A percentile compares a stretch with the other conserved stretches of the same genome.
Conservation (phyloP, 2,797 vertebrate species). For the Paedocypris micromegethes region DNA sequence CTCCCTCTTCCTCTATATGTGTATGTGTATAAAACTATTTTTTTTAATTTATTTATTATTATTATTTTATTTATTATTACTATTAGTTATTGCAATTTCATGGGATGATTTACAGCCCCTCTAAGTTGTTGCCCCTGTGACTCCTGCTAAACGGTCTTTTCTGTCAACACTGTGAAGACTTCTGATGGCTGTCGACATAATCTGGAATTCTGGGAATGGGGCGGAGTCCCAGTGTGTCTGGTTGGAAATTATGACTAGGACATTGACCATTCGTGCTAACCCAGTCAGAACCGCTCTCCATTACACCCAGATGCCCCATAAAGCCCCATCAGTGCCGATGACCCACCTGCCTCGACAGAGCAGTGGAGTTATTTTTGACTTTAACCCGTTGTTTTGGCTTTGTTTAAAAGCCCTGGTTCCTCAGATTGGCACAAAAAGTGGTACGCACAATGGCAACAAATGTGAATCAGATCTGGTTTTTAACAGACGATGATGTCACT, state of each 20-base stretch:
- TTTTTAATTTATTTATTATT: too few species aligned
- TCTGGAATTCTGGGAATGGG: constrained; percentile 26
- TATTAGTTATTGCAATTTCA: neutral
- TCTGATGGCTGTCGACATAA: constrained; percentile 12
- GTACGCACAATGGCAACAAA: constrained; percentile 22
- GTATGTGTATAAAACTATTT: too few species aligned
- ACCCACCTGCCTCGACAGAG: constrained; percentile 18
- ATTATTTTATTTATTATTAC: too few species aligned
- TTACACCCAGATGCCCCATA: constrained; percentile 31
- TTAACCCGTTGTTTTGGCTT: neutral
- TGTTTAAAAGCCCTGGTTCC: neutral
- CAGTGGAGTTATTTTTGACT: constrained; percentile 26
- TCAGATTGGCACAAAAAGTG: neutral
- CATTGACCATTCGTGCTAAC: constrained; percentile 19
- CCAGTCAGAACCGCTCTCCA: constrained; percentile 30
- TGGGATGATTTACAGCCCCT: constrained; percentile 15
- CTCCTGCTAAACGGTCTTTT: neutral
- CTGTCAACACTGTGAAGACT: constrained; percentile 24
- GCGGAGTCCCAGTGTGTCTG: neutral
- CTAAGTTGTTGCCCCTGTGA: constrained; percentile 10
- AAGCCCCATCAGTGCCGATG: constrained; percentile 20
- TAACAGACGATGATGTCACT: constrained; percentile 54
- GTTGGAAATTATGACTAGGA: constrained; percentile 24
- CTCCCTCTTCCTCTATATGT: too few species aligned
- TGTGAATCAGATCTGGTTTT: constrained; percentile 23